phyloP scores from a whole-genome alignment of 2,797 vertebrate genomes.

The Serranus cabrilla region DNA sequence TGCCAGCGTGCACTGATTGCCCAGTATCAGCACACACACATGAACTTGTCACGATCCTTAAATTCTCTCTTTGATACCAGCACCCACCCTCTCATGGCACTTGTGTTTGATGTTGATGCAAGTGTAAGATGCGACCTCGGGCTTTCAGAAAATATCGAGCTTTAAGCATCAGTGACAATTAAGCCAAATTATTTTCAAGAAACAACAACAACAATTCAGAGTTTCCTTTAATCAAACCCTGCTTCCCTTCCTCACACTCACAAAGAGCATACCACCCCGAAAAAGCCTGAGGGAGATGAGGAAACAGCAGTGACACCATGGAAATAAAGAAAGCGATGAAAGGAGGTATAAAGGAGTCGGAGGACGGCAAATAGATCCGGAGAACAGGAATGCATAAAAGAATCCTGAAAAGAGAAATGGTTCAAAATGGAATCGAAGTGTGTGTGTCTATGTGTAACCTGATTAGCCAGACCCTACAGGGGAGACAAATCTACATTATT shows the following conservation, averaged over 20 bases:
- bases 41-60: constrained; percentile 45
- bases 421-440: constrained; percentile 42
- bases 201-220: constrained; percentile 28
- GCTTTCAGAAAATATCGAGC: constrained; percentile 26
- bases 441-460: constrained; percentile 62
- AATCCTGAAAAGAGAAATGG: constrained; percentile 13
- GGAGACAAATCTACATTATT: constrained; percentile 80
- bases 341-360: constrained; percentile 21
- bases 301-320: constrained; percentile 47
- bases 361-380: constrained; percentile 27
- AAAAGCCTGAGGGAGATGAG: constrained; percentile 44
- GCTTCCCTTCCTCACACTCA: constrained; percentile 8
- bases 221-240: constrained; percentile 35
- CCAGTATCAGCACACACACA: constrained; percentile 49
- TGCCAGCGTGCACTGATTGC: constrained; percentile 56
- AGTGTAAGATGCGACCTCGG: constrained; percentile 16
- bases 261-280: constrained; percentile 3
- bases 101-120: constrained; percentile 19
- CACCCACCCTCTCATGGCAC: background rate
- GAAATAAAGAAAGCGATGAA: constrained; percentile 47
- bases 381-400: constrained; percentile 11
- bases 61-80: constrained; percentile 49
- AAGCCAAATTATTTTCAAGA: constrained; percentile 27
- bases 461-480: constrained; percentile 77
- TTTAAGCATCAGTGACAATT: constrained; percentile 18